Conservation (phyloP, 2,113 vertebrate species). For the Cinclus mexicanus region DNA sequence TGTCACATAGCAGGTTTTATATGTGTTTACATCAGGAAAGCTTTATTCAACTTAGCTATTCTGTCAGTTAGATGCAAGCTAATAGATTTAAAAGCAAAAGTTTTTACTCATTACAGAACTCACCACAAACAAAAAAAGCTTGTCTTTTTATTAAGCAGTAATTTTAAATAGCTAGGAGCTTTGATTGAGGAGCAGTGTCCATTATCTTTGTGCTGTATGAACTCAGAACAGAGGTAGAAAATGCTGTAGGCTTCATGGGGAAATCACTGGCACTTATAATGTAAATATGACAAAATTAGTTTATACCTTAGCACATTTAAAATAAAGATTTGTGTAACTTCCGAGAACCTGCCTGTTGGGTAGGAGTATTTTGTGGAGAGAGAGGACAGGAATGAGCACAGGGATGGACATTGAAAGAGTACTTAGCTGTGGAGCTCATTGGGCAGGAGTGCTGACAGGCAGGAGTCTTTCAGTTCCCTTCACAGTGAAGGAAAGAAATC, state of each 20-base stretch:
- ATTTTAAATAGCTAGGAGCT: neutral
- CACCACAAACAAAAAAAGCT: neutral
- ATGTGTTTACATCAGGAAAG: neutral
- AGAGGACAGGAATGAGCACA: neutral
- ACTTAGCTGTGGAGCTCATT: rapidly evolving
- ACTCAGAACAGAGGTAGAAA: neutral
- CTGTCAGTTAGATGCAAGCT: neutral
- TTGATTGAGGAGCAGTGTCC: neutral
- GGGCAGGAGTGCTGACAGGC: neutral
- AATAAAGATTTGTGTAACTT: neutral
- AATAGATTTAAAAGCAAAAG: neutral
- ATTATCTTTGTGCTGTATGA: neutral
- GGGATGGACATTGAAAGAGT: neutral
- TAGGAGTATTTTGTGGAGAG: neutral
- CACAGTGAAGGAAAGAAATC: neutral
- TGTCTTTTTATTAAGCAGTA: neutral
- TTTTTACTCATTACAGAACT: neutral
- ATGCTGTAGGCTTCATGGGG: neutral
- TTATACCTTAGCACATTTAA: neutral
- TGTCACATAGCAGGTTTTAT: neutral
- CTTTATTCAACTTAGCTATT: neutral
- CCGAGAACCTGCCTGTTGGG: neutral
- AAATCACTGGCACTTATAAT: neutral
- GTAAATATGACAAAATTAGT: neutral
- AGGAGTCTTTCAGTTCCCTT: neutral